Conservation (phyloP, 2,888 invertebrate species). For the Rhaphigaster nebulosa region DNA sequence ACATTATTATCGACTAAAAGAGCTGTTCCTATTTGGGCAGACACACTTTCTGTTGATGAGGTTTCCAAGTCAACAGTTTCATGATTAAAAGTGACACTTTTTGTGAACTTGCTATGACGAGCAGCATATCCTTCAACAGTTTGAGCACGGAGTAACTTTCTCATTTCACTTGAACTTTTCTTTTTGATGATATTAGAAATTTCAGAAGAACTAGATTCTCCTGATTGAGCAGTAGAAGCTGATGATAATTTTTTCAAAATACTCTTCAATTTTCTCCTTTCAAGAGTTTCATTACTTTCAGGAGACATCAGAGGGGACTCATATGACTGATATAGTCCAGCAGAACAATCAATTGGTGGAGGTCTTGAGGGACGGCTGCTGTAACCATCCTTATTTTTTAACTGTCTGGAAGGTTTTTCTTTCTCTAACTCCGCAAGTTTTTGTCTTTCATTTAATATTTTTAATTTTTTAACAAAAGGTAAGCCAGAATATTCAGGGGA, state of each 20-base stretch:
- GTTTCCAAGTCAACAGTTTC: slow-evolving; percentile 86
- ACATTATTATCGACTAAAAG: slow-evolving; percentile 18
- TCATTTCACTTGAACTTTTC: slow-evolving; percentile 71
- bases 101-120: slow-evolving; percentile 87
- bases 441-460: slow-evolving; percentile 89
- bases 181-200: slow-evolving; percentile 64
- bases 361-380: slow-evolving; percentile 70
- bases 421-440: slow-evolving; percentile 84
- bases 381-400: slow-evolving; percentile 82
- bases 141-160: slow-evolving; percentile 82
- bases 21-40: slow-evolving; percentile 53
- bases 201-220: slow-evolving; percentile 44
- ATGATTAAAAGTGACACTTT: slow-evolving; percentile 83
- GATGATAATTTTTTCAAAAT: slow-evolving; percentile 87
- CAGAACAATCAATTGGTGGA: slow-evolving; percentile 24
- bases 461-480: slow-evolving; percentile 89
- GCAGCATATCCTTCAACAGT: slow-evolving; percentile 91
- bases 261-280: slow-evolving; percentile 85
- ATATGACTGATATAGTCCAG: neutral
- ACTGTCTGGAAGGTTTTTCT: slow-evolving; percentile 75
- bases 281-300: slow-evolving; percentile 86
- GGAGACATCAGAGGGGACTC: slow-evolving; percentile 69
- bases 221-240: slow-evolving; percentile 68
- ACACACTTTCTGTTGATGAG: slow-evolving; percentile 72
- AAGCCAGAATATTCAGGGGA: slow-evolving; percentile 89